A percentile compares a stretch with the other conserved stretches of the same genome.
Conservation (phyloP, 2,113 vertebrate species). For the Cynopterus brachyotis region DNA sequence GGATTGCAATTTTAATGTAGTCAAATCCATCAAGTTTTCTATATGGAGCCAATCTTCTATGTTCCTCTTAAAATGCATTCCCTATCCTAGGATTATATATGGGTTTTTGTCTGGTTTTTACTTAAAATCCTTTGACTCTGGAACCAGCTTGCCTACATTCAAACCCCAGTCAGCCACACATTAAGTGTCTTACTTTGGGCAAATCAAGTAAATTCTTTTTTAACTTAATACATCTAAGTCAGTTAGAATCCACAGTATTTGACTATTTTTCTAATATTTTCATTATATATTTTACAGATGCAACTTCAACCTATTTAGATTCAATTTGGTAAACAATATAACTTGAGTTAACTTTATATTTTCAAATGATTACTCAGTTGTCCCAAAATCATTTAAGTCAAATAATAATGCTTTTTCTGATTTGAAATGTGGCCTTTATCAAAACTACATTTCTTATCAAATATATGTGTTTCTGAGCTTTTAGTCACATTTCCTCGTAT, state of each 20-base stretch:
- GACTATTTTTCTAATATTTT: not conserved
- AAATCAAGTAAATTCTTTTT: not conserved
- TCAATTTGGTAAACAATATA: not conserved
- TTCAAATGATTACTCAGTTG: not conserved
- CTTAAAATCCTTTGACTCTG: not conserved
- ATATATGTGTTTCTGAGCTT: not conserved
- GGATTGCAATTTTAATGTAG: not conserved
- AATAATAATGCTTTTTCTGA: slow-evolving; percentile 17
- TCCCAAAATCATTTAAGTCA: not conserved
- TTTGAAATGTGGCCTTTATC: slow-evolving; percentile 25
- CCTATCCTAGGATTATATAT: not conserved
- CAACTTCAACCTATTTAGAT: not conserved
- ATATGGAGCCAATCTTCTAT: not conserved
- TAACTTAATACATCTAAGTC: not conserved
- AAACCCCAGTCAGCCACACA: not conserved
- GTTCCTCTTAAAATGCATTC: not conserved
- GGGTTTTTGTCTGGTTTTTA: not conserved
- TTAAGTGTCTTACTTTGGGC: not conserved
- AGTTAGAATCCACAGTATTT: not conserved
- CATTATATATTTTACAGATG: not conserved
- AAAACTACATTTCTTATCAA: not conserved
- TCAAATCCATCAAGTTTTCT: not conserved
- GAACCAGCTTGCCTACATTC: not conserved
- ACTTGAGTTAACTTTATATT: not conserved
- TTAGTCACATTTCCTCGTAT: not conserved